Conservation (phyloP, 2,888 invertebrate species). For the Glyphotaelius pellucidus region DNA sequence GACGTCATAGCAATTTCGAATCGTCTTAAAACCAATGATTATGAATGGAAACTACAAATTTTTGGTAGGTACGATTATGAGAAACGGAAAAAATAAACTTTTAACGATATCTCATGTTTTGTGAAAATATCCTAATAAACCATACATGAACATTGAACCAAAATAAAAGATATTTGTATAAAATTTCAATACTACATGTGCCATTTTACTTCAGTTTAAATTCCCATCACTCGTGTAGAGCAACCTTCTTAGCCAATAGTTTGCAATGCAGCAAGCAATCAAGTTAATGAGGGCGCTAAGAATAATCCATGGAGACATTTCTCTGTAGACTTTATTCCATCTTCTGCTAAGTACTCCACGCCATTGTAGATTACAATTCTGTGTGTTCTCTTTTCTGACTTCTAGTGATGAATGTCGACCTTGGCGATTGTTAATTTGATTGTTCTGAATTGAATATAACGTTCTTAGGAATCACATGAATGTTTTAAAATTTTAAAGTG, state of each 20-base stretch:
- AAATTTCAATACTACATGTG: background rate
- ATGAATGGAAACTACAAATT: too few species aligned
- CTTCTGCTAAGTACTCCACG: background rate
- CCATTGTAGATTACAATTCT: background rate
- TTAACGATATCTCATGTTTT: too few species aligned
- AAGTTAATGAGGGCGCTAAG: constrained; percentile 58
- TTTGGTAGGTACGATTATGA: too few species aligned
- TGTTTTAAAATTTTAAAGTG: too few species aligned
- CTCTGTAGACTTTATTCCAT: constrained; percentile 39
- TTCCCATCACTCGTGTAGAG: constrained; percentile 9
- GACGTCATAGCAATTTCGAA: too few species aligned
- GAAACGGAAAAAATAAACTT: too few species aligned
- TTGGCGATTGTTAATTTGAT: background rate
- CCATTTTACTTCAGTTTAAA: background rate
- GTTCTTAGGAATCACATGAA: too few species aligned
- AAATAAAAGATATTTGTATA: background rate
- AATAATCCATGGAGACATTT: constrained; percentile 51
- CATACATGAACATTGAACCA: too few species aligned
- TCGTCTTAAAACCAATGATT: too few species aligned
- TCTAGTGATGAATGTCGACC: background rate
- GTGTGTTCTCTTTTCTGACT: background rate
- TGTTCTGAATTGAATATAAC: too few species aligned
- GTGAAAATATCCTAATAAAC: too few species aligned
- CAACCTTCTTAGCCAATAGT: constrained; percentile 35
- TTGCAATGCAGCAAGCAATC: constrained; percentile 59